These are phyloP conservation scores for Amphipyra tragopoginis DNA, from an alignment of 2,888 invertebrate genomes.

Conservation along the genomic window DNA sequence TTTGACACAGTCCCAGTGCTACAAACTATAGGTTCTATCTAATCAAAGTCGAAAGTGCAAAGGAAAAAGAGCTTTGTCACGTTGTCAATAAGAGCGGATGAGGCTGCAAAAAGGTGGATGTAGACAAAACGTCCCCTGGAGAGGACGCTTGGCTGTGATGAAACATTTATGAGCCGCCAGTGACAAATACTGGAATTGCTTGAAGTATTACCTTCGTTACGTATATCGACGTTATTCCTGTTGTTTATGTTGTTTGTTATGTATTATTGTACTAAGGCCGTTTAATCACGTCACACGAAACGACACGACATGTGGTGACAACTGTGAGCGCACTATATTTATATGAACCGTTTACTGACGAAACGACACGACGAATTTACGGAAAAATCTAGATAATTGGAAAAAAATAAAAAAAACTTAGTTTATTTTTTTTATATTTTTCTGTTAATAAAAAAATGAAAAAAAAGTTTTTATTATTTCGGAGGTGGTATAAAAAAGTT, in stretches of 20 bases:
- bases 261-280: too few relatives aligned
- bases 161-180: slow-evolving; percentile 61
- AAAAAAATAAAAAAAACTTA: too few relatives aligned
- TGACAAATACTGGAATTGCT: slow-evolving; percentile 58
- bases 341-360: too few relatives aligned
- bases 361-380: too few relatives aligned
- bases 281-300: too few relatives aligned
- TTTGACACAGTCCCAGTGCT: slow-evolving; percentile 27
- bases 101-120: slow-evolving; percentile 29
- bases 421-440: too few relatives aligned
- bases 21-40: slow-evolving; percentile 16
- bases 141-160: slow-evolving; percentile 52
- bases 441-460: too few relatives aligned
- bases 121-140: slow-evolving; percentile 52
- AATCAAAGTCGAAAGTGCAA: slow-evolving; percentile 14
- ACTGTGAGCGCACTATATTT: too few relatives aligned
- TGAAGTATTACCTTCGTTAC: slow-evolving; percentile 45
- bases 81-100: slow-evolving; percentile 37
- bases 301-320: too few relatives aligned
- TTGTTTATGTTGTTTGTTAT: slow-evolving; percentile 1
- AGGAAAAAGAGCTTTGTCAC: slow-evolving; percentile 42
- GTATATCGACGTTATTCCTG: slow-evolving; percentile 32
- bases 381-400: too few relatives aligned
- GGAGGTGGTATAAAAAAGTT: too few relatives aligned
- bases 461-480: too few relatives aligned